Evolutionary conservation across 2,888 invertebrate genomes (phyloP).

Genomic region (Stenodera caucasica): DNA sequence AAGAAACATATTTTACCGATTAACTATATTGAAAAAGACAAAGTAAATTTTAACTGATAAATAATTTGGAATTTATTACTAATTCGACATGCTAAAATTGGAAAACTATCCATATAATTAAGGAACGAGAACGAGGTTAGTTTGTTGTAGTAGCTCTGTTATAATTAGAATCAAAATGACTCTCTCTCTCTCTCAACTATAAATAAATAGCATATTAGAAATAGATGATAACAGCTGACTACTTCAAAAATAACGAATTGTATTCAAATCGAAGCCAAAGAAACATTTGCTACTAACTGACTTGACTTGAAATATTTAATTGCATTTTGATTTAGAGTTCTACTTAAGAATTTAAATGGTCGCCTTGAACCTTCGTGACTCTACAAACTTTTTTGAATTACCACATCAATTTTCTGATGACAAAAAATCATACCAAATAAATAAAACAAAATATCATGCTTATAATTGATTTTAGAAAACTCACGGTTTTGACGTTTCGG

Average conservation of each 20-base stretch:
- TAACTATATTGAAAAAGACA: no score
- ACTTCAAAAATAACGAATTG: constrained; percentile 31
- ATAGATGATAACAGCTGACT: constrained; percentile 44
- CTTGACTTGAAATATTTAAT: background rate
- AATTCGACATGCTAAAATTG: background rate
- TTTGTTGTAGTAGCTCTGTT: constrained; percentile 32
- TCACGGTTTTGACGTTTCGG: no score
- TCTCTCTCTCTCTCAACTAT: constrained; percentile 33
- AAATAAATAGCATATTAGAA: constrained; percentile 28
- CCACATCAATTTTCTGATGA: no score
- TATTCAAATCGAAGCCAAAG: constrained; percentile 19
- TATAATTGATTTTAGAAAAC: no score
- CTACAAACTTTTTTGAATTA: no score
- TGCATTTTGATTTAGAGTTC: background rate
- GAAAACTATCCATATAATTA: background rate
- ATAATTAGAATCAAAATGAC: constrained; percentile 30
- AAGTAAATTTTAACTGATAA: background rate
- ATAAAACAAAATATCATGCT: no score
- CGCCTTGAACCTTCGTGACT: background rate
- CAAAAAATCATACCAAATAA: no score
- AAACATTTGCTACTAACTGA: background rate
- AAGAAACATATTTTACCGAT: background rate
- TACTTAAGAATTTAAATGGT: background rate
- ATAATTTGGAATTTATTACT: background rate
- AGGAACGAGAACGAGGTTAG: constrained; percentile 30